Conservation (phyloP, 2,797 vertebrate species). For the Characodon lateralis region DNA sequence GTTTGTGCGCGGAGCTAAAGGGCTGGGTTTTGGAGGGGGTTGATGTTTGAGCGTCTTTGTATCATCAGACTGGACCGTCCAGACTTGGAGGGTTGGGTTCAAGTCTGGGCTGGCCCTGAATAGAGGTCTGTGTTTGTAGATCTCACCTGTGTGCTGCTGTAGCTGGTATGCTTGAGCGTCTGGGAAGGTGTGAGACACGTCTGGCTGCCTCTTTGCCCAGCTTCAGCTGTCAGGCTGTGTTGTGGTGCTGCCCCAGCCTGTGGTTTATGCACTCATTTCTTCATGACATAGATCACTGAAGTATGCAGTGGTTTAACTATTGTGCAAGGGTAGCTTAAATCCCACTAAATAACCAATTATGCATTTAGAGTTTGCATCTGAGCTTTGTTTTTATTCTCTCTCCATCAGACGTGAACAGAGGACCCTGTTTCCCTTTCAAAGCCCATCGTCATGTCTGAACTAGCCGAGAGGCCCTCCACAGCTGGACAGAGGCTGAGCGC, state of each 20-base stretch:
- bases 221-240: background rate
- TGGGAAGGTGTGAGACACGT: constrained; percentile 45
- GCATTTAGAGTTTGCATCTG: constrained; percentile 9
- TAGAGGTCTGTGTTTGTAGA: constrained; percentile 30
- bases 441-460: constrained; percentile 86
- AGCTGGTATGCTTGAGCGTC: constrained; percentile 34
- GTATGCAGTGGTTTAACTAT: constrained; percentile 25
- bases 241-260: constrained; percentile 9
- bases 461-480: constrained; percentile 85
- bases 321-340: constrained; percentile 25
- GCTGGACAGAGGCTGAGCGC: constrained; percentile 90
- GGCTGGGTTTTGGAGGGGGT: too few relatives aligned
- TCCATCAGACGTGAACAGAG: constrained; percentile 48
- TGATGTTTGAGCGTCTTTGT: constrained; percentile 34
- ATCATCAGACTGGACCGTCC: constrained; percentile 55
- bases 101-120: constrained; percentile 65
- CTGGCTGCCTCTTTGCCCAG: constrained; percentile 29
- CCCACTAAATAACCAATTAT: constrained; percentile 17
- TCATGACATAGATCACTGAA: constrained; percentile 29
- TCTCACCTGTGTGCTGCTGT: constrained; percentile 51
- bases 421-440: constrained; percentile 24
- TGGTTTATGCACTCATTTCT: constrained; percentile 19
- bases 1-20: constrained; percentile 9
- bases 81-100: constrained; percentile 42
- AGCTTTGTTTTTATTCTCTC: background rate